These are phyloP conservation scores for Oriolus oriolus DNA, from an alignment of 2,113 vertebrate genomes.

Conservation along the genomic window DNA sequence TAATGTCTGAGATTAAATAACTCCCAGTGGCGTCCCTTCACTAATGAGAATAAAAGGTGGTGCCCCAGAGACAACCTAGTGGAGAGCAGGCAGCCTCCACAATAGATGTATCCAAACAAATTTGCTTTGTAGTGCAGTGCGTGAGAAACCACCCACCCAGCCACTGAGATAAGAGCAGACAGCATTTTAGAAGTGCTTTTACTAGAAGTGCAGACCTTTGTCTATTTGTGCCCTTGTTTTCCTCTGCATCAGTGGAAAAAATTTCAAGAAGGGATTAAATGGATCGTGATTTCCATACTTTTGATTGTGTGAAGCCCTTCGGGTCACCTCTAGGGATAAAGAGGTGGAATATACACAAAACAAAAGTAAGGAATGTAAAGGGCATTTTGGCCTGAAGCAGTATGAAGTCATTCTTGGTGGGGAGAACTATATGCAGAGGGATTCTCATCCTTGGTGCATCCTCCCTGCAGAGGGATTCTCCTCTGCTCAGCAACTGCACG, in stretches of 20 bases:
- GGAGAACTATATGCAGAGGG: background rate
- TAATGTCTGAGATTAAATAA: background rate
- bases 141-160: background rate
- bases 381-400: background rate
- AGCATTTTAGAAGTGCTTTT: background rate
- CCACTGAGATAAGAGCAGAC: background rate
- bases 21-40: background rate
- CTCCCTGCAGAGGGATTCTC: background rate
- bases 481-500: background rate
- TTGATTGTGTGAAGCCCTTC: background rate
- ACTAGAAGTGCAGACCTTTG: background rate
- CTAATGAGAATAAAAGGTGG: background rate
- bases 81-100: background rate
- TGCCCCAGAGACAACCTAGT: background rate
- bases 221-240: background rate
- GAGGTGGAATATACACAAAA: background rate
- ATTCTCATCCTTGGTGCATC: background rate
- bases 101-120: background rate
- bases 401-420: background rate
- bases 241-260: background rate
- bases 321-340: background rate
- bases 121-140: background rate
- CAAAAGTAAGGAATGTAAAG: background rate
- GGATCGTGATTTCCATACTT: background rate
- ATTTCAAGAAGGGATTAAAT: background rate